Base-by-base conservation (phyloP, 2,113 vertebrate genomes). In the Maccullochella peelii region DNA sequence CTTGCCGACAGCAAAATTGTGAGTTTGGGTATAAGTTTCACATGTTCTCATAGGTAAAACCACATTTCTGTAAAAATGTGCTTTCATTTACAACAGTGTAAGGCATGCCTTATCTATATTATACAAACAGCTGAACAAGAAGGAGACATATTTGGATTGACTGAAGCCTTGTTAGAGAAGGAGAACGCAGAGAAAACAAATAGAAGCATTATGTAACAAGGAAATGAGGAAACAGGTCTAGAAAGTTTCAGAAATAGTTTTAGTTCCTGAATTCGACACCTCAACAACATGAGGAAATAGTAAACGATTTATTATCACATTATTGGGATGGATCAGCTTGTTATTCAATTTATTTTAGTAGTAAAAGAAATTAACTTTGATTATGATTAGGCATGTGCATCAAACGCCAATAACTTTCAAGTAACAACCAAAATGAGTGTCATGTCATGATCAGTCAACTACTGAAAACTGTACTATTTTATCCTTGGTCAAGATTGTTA, bases 241-340 rank as follows among this genome's bases (percentile, higher is more conserved):
- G 27, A 74, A 44, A 16, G n/a, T 50, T 79, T 62, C 25, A 55
- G 27, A 84, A 77, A 66, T 58, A 1, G 38, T 49, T 76, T 62
- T 21, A 30, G 30, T 83, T 87, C 59, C 62, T 85, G 44, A 40
- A 83, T 23, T 21, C 1, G 20, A 80, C 59, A 81, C 40, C 33
- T 73, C 15, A 83, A 50, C 12, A 20, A 44, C 27, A 72, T 50
- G 66, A 87, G 78, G 74, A 88, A 89, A 85, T 3, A 27, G 36
- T 23, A 8, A 44, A 38, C 8, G 0, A 30, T 44, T 50, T 61
- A 62, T 42, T 15, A 18, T 25, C 57, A 33, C 5, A 6, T 72
- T 63, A 14, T 27, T 44, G 6, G 5, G 3, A 8, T 54, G 3
- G 2, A 12, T 42, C 23, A 2, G 68, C 12, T n/a, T 57, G 15